Conservation (phyloP, 2,113 vertebrate genomes). For the Shinisaurus crocodilurus region DNA sequence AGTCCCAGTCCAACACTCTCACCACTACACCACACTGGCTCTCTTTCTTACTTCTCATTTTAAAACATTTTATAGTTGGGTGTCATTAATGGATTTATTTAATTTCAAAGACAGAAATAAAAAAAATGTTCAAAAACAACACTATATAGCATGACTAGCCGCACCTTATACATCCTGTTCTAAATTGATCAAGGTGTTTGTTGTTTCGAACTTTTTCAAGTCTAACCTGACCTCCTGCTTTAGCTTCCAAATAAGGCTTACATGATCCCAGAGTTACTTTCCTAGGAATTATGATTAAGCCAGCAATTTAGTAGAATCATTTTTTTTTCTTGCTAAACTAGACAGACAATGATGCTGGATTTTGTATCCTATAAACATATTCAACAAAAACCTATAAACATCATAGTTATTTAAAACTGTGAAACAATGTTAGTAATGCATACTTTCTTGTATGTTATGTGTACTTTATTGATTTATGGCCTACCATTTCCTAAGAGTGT, state of each 20-base stretch:
- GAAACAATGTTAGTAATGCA: not conserved
- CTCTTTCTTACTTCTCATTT: no score
- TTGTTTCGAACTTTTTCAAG: not conserved
- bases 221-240: not conserved
- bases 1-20: no score
- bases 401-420: not conserved
- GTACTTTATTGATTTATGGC: not conserved
- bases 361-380: not conserved
- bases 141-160: not conserved
- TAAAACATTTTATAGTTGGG: no score
- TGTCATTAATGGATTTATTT: no score
- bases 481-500: not conserved
- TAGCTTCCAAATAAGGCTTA: not conserved
- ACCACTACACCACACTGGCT: no score
- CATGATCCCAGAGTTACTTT: not conserved
- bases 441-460: not conserved
- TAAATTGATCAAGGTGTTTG: not conserved
- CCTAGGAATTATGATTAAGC: not conserved
- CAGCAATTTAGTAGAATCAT: not conserved
- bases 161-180: constrained; percentile 1
- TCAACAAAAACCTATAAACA: not conserved
- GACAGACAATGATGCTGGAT: not conserved
- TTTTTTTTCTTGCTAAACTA: not conserved
- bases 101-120: not conserved
- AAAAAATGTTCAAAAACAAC: fast-evolving